Evolutionary conservation across 2,113 vertebrate species (phyloP).

Genomic region (Tragelaphus scriptus): DNA sequence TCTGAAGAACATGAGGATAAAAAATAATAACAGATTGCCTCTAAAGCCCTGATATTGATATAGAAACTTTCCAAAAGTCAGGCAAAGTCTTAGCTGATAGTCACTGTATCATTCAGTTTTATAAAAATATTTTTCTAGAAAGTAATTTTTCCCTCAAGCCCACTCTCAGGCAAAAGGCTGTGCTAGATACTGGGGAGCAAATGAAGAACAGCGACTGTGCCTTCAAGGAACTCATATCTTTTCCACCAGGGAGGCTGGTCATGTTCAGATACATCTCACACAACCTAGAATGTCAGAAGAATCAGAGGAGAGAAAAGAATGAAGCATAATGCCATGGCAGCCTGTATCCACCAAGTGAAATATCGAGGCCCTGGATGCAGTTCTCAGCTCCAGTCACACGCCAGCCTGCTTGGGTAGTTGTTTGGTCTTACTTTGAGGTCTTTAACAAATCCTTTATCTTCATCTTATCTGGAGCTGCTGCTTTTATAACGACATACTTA

Average conservation of each 20-base stretch:
- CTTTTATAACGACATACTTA: not conserved
- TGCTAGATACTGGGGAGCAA: not conserved
- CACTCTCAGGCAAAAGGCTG: not conserved
- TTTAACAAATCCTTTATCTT: slow-evolving; percentile 23
- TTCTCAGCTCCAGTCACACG: not conserved
- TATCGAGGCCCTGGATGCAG: not conserved
- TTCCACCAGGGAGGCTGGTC: not conserved
- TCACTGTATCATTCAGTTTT: not conserved
- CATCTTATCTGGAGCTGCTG: not conserved
- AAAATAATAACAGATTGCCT: not conserved
- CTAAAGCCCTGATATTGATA: not conserved
- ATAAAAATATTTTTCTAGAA: not conserved
- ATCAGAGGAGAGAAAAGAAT: not conserved
- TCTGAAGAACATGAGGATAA: not conserved
- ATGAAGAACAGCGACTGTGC: not conserved
- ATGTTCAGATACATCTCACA: not conserved
- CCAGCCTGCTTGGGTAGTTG: not conserved
- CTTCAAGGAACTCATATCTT: not conserved
- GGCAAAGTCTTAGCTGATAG: not conserved
- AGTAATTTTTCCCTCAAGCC: not conserved
- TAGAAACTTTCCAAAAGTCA: not conserved
- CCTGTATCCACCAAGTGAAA: not conserved
- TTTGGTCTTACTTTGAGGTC: not conserved
- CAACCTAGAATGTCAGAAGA: not conserved
- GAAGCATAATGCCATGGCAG: not conserved